Conservation (phyloP, 2,888 invertebrate genomes). For the Caenorhabditis panamensis region DNA sequence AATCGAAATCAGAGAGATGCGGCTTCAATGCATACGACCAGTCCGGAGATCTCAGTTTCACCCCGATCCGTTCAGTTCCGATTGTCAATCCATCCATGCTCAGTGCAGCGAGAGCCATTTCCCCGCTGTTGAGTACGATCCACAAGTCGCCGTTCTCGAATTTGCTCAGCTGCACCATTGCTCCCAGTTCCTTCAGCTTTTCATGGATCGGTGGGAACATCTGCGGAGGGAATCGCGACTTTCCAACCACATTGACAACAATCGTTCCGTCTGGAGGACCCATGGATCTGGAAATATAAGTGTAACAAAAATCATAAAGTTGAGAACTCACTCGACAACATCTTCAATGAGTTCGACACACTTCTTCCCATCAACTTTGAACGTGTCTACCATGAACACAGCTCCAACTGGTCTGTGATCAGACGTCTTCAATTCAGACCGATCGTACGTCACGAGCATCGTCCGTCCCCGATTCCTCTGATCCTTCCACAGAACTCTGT, state of each 20-base stretch:
- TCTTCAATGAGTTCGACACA: slow-evolving; percentile 89
- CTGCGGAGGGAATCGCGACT: slow-evolving; percentile 70
- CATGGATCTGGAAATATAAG: slow-evolving; percentile 82
- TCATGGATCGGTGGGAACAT: slow-evolving; percentile 71
- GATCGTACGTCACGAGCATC: slow-evolving; percentile 87
- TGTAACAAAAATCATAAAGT: background rate
- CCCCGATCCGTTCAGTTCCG: slow-evolving; percentile 59
- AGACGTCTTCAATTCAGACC: slow-evolving; percentile 88
- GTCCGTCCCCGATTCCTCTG: slow-evolving; percentile 40
- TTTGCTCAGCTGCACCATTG: slow-evolving; percentile 77
- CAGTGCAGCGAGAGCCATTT: slow-evolving; percentile 87
- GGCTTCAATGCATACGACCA: slow-evolving; percentile 69
- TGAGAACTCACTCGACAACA: slow-evolving; percentile 70
- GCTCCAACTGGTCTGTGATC: slow-evolving; percentile 90
- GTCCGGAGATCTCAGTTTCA: slow-evolving; percentile 67
- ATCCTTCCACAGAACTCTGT: slow-evolving; percentile 92
- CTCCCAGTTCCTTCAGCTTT: slow-evolving; percentile 76
- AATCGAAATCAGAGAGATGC: slow-evolving; percentile 51
- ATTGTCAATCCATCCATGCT: slow-evolving; percentile 81
- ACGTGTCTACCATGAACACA: slow-evolving; percentile 91
- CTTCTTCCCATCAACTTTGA: slow-evolving; percentile 88
- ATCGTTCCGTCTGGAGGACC: slow-evolving; percentile 97
- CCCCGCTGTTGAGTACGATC: slow-evolving; percentile 93
- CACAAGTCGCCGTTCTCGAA: slow-evolving; percentile 93
- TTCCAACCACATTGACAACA: slow-evolving; percentile 85